Evolutionary conservation across 2,113 vertebrate species (phyloP).

Genomic region (Myodes glareolus): DNA sequence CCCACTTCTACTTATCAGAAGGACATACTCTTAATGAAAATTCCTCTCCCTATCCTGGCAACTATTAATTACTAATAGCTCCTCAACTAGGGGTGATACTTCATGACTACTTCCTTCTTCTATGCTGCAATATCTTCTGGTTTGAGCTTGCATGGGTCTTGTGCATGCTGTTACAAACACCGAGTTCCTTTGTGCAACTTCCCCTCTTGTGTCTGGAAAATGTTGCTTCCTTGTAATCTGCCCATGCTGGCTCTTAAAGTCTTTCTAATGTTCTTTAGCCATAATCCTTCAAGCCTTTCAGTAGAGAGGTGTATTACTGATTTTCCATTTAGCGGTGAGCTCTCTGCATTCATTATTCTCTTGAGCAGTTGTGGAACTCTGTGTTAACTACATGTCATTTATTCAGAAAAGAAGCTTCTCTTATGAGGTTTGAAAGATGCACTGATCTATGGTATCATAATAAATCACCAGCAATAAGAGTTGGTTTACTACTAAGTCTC

Average conservation of each 20-base stretch:
- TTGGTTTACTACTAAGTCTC: not conserved
- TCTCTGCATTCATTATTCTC: not conserved
- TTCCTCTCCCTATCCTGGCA: not conserved
- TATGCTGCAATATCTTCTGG: not conserved
- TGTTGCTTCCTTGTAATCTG: not conserved
- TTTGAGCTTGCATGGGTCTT: not conserved
- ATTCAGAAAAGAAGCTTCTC: not conserved
- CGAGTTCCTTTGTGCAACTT: not conserved
- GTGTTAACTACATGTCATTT: not conserved
- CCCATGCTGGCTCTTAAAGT: not conserved
- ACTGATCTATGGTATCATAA: not conserved
- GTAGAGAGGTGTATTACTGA: not conserved
- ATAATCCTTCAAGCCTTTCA: not conserved
- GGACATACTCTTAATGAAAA: not conserved
- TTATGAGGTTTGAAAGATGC: not conserved
- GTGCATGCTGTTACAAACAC: not conserved
- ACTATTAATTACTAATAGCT: not conserved
- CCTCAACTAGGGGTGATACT: not conserved
- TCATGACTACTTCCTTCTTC: not conserved
- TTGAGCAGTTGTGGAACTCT: not conserved
- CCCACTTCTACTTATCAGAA: not conserved
- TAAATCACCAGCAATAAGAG: not conserved
- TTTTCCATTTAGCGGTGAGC: not conserved
- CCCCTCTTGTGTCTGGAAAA: not conserved
- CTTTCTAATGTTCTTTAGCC: not conserved